Evolutionary conservation across 2,797 vertebrate genomes (phyloP).

Genomic region (Sebastiscus tertius): DNA sequence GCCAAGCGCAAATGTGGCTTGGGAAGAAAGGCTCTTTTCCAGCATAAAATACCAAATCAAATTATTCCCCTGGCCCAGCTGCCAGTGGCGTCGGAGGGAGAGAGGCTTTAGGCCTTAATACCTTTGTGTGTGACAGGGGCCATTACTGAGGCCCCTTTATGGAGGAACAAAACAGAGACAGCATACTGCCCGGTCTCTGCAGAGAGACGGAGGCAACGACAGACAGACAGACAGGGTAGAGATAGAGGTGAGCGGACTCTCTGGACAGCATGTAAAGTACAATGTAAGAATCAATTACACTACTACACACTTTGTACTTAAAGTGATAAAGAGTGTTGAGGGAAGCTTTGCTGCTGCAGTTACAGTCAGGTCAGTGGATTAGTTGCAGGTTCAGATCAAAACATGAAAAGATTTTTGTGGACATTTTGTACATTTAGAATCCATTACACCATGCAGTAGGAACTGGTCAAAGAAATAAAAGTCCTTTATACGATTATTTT

Average conservation of each 20-base stretch:
- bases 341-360: not conserved
- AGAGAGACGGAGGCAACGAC: slow-evolving; percentile 54
- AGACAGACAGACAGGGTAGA: slow-evolving; percentile 13
- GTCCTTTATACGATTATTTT: rapidly evolving
- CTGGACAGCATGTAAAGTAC: not conserved
- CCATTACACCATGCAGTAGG: too few relatives aligned
- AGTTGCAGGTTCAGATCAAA: not conserved
- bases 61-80: slow-evolving; percentile 85
- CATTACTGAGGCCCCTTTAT: slow-evolving; percentile 75
- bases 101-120: slow-evolving; percentile 77
- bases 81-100: slow-evolving; percentile 71
- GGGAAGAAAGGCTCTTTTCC: slow-evolving; percentile 83
- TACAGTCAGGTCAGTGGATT: too few relatives aligned
- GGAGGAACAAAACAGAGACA: slow-evolving; percentile 70
- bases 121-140: slow-evolving; percentile 82
- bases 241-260: slow-evolving; percentile 26
- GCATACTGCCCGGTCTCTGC: slow-evolving; percentile 54
- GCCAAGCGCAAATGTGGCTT: slow-evolving; percentile 80
- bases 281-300: slow-evolving; percentile 18
- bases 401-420: not conserved
- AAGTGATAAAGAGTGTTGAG: not conserved
- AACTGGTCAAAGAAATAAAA: not conserved
- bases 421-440: not conserved
- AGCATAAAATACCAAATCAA: slow-evolving; percentile 85
- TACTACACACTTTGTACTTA: not conserved